Evolutionary conservation across 2,113 vertebrate genomes (phyloP).

Genomic region (Dromiciops gliroides): DNA sequence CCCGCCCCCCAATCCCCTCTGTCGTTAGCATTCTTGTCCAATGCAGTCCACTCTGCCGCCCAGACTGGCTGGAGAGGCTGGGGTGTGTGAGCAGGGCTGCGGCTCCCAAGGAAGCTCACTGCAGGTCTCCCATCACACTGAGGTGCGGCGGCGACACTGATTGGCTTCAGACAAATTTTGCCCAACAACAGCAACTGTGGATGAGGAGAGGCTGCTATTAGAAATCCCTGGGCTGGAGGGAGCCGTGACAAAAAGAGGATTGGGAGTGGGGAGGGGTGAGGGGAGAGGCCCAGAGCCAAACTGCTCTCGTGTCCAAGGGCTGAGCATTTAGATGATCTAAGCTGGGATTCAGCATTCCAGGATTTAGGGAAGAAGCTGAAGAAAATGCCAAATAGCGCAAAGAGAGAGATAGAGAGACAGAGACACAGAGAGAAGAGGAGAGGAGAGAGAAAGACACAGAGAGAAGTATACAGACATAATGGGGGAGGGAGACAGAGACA

Average conservation of each 20-base stretch:
- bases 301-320: neutral
- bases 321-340: neutral
- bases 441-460: too few species aligned
- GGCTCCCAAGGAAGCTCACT: neutral
- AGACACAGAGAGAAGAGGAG: too few species aligned
- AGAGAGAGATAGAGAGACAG: too few species aligned
- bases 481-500: too few species aligned
- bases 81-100: neutral
- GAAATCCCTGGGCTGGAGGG: neutral
- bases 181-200: neutral
- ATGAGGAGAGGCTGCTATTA: neutral
- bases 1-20: conserved; percentile 58
- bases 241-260: neutral
- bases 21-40: neutral
- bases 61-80: neutral
- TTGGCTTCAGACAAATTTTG: neutral
- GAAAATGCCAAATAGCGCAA: neutral
- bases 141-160: neutral
- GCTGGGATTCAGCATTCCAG: neutral
- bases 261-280: neutral
- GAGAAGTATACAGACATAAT: too few species aligned
- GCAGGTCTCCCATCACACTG: neutral
- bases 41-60: neutral
- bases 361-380: neutral
- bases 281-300: neutral